phyloP scores from a whole-genome alignment of 2,113 vertebrate genomes.

The Rissa tridactyla region DNA sequence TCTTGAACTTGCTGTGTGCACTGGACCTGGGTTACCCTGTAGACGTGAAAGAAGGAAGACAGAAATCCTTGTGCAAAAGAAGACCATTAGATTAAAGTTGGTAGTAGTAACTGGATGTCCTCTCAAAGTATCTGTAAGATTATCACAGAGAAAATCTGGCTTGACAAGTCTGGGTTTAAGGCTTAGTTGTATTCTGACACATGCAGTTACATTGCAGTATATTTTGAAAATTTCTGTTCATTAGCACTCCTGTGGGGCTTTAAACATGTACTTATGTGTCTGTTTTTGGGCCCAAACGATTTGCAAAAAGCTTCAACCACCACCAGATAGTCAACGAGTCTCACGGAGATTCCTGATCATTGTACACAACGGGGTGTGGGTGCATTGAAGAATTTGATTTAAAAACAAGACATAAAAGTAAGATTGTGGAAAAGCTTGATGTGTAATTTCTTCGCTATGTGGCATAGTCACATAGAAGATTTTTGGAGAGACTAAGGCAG shows the following conservation, averaged over 20 bases:
- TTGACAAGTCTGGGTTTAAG: not conserved
- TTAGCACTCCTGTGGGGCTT: not conserved
- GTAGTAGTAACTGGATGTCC: not conserved
- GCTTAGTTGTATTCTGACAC: not conserved
- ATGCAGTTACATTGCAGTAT: not conserved
- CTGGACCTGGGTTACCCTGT: not conserved
- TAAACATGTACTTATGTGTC: not conserved
- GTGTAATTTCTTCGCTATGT: not conserved
- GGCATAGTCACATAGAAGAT: not conserved
- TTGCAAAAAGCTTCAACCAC: not conserved
- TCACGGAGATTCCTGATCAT: not conserved
- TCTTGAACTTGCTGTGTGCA: not conserved
- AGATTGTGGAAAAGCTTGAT: not conserved
- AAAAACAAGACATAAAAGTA: not conserved
- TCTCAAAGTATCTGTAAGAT: not conserved
- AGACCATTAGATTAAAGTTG: not conserved
- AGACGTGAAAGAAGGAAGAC: not conserved
- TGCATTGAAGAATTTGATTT: not conserved
- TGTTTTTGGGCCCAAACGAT: not conserved
- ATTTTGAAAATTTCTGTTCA: not conserved
- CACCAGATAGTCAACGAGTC: not conserved
- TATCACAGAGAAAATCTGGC: not conserved
- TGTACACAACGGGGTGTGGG: not conserved
- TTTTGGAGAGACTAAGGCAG: not conserved
- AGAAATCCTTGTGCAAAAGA: not conserved